Evolutionary conservation across 2,888 invertebrate genomes (phyloP), one percentile per base, ranked within the genome.

Genomic region (Hyposoter dolosus): DNA sequence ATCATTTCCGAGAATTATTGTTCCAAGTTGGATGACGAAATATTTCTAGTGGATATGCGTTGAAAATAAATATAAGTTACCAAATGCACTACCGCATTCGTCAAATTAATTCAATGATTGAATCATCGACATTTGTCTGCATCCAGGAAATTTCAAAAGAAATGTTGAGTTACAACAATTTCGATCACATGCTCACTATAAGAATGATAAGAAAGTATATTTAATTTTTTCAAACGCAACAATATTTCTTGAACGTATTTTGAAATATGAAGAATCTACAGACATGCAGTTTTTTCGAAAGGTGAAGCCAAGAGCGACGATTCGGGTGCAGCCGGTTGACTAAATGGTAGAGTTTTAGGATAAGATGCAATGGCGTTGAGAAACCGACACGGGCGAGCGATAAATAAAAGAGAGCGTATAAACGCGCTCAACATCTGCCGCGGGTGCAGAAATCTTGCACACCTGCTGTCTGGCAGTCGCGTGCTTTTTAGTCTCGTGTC

Each of bases 401-500:
- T 84, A 82, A 82, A 84, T 74, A 65, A 82, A 84, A 76, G 76
- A 81, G 69, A 56, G 72, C 47, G 75, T 82, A 85, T 63, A 56
- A 77, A 82, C 82, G 43, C 82, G 88, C 83, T 87, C 91, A 93
- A 92, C 93, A 93, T 93, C 93, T 93, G 93, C 92, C 91, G 78
- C 86, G 91, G 92, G 93, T 93, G 93, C 92, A 93, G 93, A 91
- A 93, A 93, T 92, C 92, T 92, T 87, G 90, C 92, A 93, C 93
- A 93, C 93, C 93, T 93, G 93, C 93, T 91, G 92, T 92, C 93
- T 93, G 92, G 91, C 91, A 92, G 92, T 93, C 93, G 93, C 93
- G 93, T 93, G 93, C 92, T 90, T 92, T 90, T 88, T 85, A 76
- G 86, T 76, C 81, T 75, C 65, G 72, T 60, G 60, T 60, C 60